Conservation (phyloP, 2,797 vertebrate genomes). For the Semaprochilodus insignis region DNA sequence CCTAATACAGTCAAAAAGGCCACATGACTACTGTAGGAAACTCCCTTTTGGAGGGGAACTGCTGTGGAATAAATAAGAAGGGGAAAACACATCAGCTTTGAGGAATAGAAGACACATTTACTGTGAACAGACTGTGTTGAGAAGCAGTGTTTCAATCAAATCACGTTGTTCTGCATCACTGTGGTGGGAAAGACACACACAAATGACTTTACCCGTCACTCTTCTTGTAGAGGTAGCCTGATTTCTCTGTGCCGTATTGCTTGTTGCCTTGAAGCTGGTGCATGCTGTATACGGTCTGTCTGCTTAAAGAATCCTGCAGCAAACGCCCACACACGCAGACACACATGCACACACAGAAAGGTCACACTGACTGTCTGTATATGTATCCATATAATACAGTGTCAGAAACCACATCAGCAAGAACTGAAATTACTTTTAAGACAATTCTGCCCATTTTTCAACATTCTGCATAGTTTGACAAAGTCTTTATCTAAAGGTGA, state of each 20-base stretch:
- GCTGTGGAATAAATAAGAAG: neutral
- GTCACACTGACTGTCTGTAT: neutral
- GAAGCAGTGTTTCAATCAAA: slow-evolving; percentile 18
- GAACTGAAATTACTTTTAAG: too few species aligned
- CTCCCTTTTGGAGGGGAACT: neutral
- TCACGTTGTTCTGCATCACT: slow-evolving; percentile 9
- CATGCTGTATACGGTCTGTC: slow-evolving; percentile 81
- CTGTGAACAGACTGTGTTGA: neutral
- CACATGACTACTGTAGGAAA: neutral
- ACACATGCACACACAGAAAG: slow-evolving; percentile 16
- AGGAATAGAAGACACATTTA: slow-evolving; percentile 4
- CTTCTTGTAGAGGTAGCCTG: slow-evolving; percentile 85
- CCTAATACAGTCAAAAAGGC: neutral
- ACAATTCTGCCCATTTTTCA: too few species aligned
- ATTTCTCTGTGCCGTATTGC: slow-evolving; percentile 82
- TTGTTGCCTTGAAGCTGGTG: slow-evolving; percentile 87
- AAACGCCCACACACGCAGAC: slow-evolving; percentile 38
- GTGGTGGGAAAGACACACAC: neutral
- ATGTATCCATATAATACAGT: too few species aligned
- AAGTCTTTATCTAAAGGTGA: too few species aligned
- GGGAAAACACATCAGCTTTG: slow-evolving; percentile 18
- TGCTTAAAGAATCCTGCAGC: slow-evolving; percentile 78
- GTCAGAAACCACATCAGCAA: too few species aligned
- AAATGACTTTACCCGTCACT: slow-evolving; percentile 79
- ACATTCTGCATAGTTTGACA: too few species aligned